These are phyloP conservation scores for Drosophila incognita DNA, from an alignment of 2,888 invertebrate species.

Conservation along the genomic window DNA sequence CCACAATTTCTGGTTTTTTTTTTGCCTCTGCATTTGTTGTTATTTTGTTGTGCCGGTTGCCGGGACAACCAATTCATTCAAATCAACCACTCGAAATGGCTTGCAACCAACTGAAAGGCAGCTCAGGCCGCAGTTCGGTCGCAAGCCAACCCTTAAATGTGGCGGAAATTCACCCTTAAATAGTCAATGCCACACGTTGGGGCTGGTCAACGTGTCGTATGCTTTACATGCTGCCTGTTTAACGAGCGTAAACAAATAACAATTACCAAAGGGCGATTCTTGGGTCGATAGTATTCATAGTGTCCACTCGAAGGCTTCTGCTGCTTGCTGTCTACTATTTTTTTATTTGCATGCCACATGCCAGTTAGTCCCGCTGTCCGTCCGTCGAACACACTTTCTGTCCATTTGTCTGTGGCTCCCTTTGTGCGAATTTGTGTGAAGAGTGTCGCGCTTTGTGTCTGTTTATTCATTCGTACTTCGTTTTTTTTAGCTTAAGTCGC, in stretches of 20 bases:
- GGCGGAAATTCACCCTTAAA: slow-evolving; percentile 54
- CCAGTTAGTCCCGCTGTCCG: slow-evolving; percentile 17
- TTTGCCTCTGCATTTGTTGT: slow-evolving; percentile 28
- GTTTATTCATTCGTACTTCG: slow-evolving; percentile 18
- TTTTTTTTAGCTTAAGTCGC: slow-evolving; percentile 32
- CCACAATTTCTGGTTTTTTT: not conserved
- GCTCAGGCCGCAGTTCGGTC: not conserved
- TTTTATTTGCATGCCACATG: slow-evolving; percentile 38
- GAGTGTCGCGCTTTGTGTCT: slow-evolving; percentile 43
- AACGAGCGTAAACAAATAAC: slow-evolving; percentile 58
- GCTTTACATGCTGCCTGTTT: slow-evolving; percentile 30
- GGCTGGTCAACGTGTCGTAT: slow-evolving; percentile 58
- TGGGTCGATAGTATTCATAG: slow-evolving; percentile 52
- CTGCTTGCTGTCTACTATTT: slow-evolving; percentile 3
- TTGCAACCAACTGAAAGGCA: slow-evolving; percentile 35
- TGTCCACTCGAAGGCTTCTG: slow-evolving; percentile 26
- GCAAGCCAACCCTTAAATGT: slow-evolving; percentile 45
- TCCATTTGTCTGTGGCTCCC: slow-evolving; percentile 28
- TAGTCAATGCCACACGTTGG: slow-evolving; percentile 47
- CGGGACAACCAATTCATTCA: slow-evolving; percentile 41
- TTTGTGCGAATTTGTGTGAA: slow-evolving; percentile 47
- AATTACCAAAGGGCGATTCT: slow-evolving; percentile 11
- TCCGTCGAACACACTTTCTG: slow-evolving; percentile 4
- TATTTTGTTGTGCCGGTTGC: slow-evolving; percentile 31
- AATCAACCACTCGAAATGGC: slow-evolving; percentile 45